Evolutionary conservation across 1,140 invertebrate species (phyloP), one percentile per base, ranked within the genome.

Genomic region (Procambarus clarkii): DNA sequence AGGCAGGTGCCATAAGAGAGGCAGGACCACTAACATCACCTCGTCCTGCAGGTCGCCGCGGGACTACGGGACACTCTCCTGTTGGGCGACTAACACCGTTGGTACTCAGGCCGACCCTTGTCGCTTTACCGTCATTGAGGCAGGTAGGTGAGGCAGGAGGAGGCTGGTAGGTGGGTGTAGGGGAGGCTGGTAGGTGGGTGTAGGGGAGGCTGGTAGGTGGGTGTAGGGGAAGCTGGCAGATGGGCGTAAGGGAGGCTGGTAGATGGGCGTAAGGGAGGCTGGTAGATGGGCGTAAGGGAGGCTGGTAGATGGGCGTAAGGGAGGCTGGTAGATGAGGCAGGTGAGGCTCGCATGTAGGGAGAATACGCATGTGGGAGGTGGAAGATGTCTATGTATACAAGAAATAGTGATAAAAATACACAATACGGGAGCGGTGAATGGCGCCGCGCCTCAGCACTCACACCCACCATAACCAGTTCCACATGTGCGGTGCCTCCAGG

Each of bases 21-120:
- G 34, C 34, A 34, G 34, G 34, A 34, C 34, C 34, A 1, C 34
- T 69, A 21, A 69, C 64, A 21, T 69, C 11, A 74, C 69, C 69
- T 74, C 21, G 24, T 24, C 24, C 69, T 11, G n/a, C 69, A 64
- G 60, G 60, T 87, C 91, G 24, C 79, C 91, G 79, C 45, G 96
- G 92, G 96, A 97, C 94, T 97, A 97, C 92, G 97, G 97, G 13
- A 96, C 95, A 0, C 94, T 97, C 9, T 94, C 96, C 4, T 97
- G 96, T 93, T 94, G 93, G 91, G 94, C 97, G 5, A 96, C 95
- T 86, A 97, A 97, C 94, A 94, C 95, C 2, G 96, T 96, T 5
- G 96, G 97, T 11, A 95, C 96, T 74, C 96, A 97, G 93, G 94
- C 94, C 34, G 95, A 95, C 48, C 96, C 96, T 0, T 97, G 96